Conservation (phyloP, 2,113 vertebrate genomes). For the Pimephales promelas region DNA sequence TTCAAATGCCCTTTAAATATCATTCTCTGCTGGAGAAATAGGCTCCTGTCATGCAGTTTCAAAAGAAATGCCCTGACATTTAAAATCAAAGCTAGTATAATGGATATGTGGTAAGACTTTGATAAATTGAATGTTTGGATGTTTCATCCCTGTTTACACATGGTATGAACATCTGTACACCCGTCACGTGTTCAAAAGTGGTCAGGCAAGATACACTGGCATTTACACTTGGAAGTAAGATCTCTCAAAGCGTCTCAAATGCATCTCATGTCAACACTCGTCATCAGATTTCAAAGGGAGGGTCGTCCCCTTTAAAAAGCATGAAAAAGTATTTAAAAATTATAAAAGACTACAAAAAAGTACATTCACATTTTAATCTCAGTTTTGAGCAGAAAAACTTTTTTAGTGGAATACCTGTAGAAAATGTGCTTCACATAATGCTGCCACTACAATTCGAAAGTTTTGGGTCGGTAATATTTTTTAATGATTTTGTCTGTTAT, state of each 20-base stretch:
- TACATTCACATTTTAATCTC: not conserved
- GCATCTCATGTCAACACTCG: not conserved
- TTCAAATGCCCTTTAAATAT: conserved; percentile 25
- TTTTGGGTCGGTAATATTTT: too few species aligned
- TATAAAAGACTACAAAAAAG: not conserved
- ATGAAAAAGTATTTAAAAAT: not conserved
- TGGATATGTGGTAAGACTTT: not conserved
- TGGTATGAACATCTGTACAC: not conserved
- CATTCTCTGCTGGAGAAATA: not conserved
- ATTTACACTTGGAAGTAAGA: not conserved
- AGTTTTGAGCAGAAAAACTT: not conserved
- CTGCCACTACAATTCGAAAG: not conserved
- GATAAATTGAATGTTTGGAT: conserved; percentile 8
- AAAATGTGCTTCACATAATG: not conserved
- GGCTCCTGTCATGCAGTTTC: not conserved
- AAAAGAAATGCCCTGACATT: conserved; percentile 12
- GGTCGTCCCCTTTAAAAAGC: too few species aligned
- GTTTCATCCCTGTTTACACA: conserved; percentile 12
- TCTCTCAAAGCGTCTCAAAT: not conserved
- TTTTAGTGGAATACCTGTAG: not conserved
- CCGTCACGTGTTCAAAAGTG: not conserved
- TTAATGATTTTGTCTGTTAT: not conserved
- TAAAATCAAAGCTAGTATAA: not conserved
- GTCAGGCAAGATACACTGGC: not conserved
- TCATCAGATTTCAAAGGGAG: not conserved